phyloP scores from a whole-genome alignment of 2,888 invertebrate genomes.

The Volucella inanis region DNA sequence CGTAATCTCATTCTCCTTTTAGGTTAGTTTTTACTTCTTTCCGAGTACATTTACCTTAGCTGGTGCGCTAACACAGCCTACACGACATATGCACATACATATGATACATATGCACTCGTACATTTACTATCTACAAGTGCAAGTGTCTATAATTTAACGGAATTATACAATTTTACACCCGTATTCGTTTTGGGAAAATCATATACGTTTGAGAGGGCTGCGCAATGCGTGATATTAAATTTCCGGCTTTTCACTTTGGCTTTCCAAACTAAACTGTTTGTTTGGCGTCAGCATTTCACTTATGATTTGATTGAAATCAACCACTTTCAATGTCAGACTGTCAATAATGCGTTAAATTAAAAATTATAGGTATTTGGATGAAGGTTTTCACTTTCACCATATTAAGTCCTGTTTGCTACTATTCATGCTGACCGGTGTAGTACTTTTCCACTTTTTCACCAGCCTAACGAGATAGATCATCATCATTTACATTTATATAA shows the following conservation, averaged over 20 bases:
- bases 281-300: slow-evolving; percentile 14
- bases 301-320: neutral
- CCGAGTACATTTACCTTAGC: slow-evolving; percentile 35
- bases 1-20: slow-evolving; percentile 14
- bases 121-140: too few species aligned
- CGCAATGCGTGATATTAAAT: slow-evolving; percentile 15
- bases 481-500: too few species aligned
- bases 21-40: slow-evolving; percentile 6
- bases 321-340: neutral
- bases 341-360: neutral
- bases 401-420: neutral
- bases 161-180: too few species aligned
- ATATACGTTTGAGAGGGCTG: slow-evolving; percentile 5
- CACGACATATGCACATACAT: neutral
- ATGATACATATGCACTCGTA: too few species aligned
- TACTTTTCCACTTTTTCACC: too few species aligned
- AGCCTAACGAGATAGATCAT: too few species aligned
- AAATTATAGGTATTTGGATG: neutral
- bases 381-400: neutral
- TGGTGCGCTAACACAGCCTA: slow-evolving; percentile 1
- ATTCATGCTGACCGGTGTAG: neutral
- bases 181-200: slow-evolving; percentile 17
- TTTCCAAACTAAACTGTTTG: neutral
- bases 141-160: too few species aligned
- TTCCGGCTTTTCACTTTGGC: slow-evolving; percentile 53